Percentiles rank a stretch among this genome's conserved stretches.
Conservation (phyloP, 1,140 invertebrate species). For the Protaetia brevitarsis region DNA sequence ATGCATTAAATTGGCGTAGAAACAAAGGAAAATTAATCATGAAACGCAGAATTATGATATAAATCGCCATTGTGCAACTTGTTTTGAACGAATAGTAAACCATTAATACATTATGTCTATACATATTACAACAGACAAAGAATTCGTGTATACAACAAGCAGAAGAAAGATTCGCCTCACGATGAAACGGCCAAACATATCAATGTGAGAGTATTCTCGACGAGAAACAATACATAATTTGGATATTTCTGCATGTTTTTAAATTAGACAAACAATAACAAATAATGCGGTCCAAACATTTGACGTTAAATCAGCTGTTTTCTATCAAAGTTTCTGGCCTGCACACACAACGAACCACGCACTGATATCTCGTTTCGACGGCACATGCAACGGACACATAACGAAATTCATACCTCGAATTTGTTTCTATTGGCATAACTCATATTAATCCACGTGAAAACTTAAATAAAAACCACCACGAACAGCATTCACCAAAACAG, state of each 20-base stretch:
- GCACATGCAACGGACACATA: slow-evolving; percentile 8
- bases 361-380: not conserved
- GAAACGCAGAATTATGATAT: slow-evolving; percentile 1
- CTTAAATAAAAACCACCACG: slow-evolving; percentile 16
- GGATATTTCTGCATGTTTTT: not conserved
- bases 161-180: slow-evolving; percentile 1
- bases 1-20: not conserved
- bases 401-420: slow-evolving; percentile 51
- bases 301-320: slow-evolving; percentile 44
- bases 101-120: slow-evolving; percentile 4
- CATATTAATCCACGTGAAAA: slow-evolving; percentile 44
- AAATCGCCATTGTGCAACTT: not conserved
- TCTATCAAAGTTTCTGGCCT: slow-evolving; percentile 31
- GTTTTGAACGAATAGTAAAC: not conserved
- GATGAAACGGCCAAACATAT: not conserved
- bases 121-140: not conserved
- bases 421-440: slow-evolving; percentile 57
- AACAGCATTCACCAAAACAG: slow-evolving; percentile 21
- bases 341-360: slow-evolving; percentile 1
- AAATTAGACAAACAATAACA: not conserved
- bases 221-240: not conserved
- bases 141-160: slow-evolving; percentile 7
- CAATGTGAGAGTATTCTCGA: too few relatives aligned
- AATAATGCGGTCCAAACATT: slow-evolving; percentile 20
- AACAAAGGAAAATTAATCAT: slow-evolving; percentile 3